Conservation (phyloP, 2,888 invertebrate genomes). For the Hirtodrosophila confusa region DNA sequence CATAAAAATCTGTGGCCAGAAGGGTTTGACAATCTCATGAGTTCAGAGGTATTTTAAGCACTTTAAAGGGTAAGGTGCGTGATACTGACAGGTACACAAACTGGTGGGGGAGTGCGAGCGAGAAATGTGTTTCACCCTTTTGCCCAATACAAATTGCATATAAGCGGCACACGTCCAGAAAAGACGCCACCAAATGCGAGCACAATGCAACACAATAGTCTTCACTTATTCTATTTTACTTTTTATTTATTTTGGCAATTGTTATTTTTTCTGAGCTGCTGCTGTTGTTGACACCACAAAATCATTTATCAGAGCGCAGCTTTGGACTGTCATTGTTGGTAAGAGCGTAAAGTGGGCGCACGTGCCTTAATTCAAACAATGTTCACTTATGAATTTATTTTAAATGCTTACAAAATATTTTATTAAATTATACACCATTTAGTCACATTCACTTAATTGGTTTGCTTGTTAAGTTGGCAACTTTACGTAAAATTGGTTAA, state of each 20-base stretch:
- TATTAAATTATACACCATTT: not conserved
- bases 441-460: conserved; percentile 24
- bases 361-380: conserved; percentile 2
- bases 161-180: not conserved
- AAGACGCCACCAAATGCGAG: conserved; percentile 2
- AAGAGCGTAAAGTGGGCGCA: not conserved
- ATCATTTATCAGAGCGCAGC: conserved; percentile 50
- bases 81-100: conserved; percentile 10
- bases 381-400: not conserved
- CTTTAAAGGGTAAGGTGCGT: conserved; percentile 7
- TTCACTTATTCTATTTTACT: not conserved
- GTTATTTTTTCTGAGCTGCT: not conserved
- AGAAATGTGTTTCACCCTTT: conserved; percentile 10
- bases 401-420: not conserved
- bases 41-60: not conserved
- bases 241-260: too few species aligned
- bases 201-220: not conserved
- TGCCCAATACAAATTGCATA: not conserved
- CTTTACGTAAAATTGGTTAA: conserved; percentile 1
- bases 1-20: conserved; percentile 46
- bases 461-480: not conserved
- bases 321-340: conserved; percentile 29
- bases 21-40: not conserved
- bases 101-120: not conserved
- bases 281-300: conserved; percentile 24